Base-by-base conservation (phyloP, 1,140 invertebrate species). In the Achroia grisella region DNA sequence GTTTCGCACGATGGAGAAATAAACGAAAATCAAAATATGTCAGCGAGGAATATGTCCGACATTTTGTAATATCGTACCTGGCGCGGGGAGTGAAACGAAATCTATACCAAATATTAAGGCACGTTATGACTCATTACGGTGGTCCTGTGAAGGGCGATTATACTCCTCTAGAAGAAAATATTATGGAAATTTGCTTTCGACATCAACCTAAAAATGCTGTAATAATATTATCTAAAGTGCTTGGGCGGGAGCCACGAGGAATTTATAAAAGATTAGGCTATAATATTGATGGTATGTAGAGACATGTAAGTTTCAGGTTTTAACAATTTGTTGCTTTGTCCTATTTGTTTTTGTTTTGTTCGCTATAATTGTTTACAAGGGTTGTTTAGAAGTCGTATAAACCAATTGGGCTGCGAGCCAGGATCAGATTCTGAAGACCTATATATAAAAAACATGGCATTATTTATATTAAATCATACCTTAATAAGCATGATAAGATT, bases 1-100 rank as follows among this genome's bases (percentile, higher is more conserved):
- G 64, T 41, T 62, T 78, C 28, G 77, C 74, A 31, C 55, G 74
- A 10, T 81, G 74, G 74, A 64, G 43, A 54, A 81, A 70, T 53
- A 74, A 50, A 55, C 42, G 43, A 34, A 58, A 44, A 32, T 49
- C 51, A 35, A 52, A 59, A n/a, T 49, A 33, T 14, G 47, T 52
- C 10, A 49, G 52, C 43, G 65, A 72, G 39, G 74, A 77, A 43
- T 27, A 28, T 28, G 73, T 62, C 4, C 60, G 71, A 42, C 57
- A 62, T 37, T 77, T 63, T 63, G 63, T 77, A 4, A 60, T 59
- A 44, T 52, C 67, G 42, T 81, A 60, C 48, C 58, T 79, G 35
- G 71, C 71, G 9, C 54, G 53, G 44, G 71, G 69, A 8, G 43
- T 81, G 35, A 10, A 77, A 39, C 68, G 77, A 55, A 71, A 57